Base-by-base conservation (phyloP, 2,888 invertebrate species). In the Tenthredo scrophulariae region DNA sequence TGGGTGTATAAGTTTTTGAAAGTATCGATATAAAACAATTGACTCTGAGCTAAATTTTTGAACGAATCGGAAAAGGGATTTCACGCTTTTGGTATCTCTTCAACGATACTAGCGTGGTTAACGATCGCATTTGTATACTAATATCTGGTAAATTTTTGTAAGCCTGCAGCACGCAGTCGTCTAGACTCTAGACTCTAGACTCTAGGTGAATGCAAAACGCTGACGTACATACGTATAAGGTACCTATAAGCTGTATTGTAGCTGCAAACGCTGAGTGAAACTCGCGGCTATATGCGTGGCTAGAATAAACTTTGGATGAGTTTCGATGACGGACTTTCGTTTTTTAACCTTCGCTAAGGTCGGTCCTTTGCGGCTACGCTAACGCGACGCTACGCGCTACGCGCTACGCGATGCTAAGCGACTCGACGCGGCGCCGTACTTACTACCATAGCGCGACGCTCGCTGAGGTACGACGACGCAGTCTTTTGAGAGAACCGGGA, bases 301-400 rank as follows among this genome's bases (percentile, higher is more conserved):
- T 88, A 88, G 92, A 91, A 92, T 92, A 92, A 88, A 83, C 83
- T 65, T 83, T 83, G 67, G 83, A 83, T 83, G 83, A 83, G 83
- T 83, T 83, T 83, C 90, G 90, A 92, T 88, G 90, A 91, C 91
- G 87, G 87, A 91, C 91, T 91, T 91, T 91, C 91, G 90, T 88
- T 88, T 88, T 88, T 88, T 65, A 85, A 85, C 83, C 83, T 83
- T 83, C 83, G 83, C 29, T 70, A 70, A 83, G 83, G 83, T 83
- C 67, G 83, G 33, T 83, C 62, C 80, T 37, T 58, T 80, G 26
- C 62, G 62, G 62, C 29, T 13, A 22, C 75, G 22, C 9, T 6
- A 50, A 26, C n/a, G 22, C 80, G 82, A 58, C 26, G 13, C 26
- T 13, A n/a, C n/a, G n/a, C n/a, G n/a, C n/a, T n/a, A n/a, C n/a